phyloP scores from a whole-genome alignment of 2,797 vertebrate species.

The Myotis myotis region DNA sequence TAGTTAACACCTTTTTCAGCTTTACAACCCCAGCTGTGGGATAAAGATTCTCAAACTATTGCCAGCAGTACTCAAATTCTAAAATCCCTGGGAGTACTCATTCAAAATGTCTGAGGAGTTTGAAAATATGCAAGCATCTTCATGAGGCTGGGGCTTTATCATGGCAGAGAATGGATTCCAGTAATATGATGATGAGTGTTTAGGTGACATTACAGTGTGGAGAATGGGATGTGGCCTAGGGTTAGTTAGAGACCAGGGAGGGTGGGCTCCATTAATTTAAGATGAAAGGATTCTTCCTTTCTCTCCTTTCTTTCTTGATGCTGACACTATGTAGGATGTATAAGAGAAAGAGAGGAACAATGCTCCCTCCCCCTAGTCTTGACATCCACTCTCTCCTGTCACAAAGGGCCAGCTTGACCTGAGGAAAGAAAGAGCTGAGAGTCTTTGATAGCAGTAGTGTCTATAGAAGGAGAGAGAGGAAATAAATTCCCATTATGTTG shows the following conservation, averaged over 20 bases:
- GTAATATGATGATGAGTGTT: not conserved
- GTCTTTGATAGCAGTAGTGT: not conserved
- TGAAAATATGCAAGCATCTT: not conserved
- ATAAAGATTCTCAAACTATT: slow-evolving; percentile 12
- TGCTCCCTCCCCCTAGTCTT: not conserved
- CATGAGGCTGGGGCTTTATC: not conserved
- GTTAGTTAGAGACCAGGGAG: not conserved
- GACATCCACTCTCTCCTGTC: not conserved
- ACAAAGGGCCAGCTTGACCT: not conserved
- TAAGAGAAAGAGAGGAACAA: not conserved
- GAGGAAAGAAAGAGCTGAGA: not conserved
- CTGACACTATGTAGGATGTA: not conserved
- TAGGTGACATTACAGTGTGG: not conserved
- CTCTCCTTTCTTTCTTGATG: not conserved
- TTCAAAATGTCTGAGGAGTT: not conserved
- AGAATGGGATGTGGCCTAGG: not conserved
- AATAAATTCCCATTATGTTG: not conserved
- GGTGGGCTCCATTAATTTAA: not conserved
- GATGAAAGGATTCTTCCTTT: not conserved
- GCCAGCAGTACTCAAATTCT: not conserved
- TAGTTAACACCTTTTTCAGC: slow-evolving; percentile 1
- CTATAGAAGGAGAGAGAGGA: not conserved
- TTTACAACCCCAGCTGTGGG: not conserved
- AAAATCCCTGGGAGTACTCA: not conserved
- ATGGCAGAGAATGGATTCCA: slow-evolving; percentile 20